Base-by-base conservation (phyloP, 2,113 vertebrate species). In the Athene cunicularia region DNA sequence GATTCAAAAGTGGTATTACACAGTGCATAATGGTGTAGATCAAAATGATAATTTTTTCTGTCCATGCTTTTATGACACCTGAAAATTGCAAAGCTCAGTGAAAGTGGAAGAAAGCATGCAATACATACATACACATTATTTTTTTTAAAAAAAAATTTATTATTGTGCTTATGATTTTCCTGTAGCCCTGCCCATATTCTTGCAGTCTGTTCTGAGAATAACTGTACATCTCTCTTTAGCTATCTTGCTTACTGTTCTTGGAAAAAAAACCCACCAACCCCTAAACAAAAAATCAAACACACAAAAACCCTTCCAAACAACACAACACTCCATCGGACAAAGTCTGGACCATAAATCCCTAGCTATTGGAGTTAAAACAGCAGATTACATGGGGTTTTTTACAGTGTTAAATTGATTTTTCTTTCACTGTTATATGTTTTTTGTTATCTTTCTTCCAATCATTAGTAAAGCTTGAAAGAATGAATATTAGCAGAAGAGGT, bases 1-100 rank as follows among this genome's bases (percentile, higher is more conserved):
- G 80, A 91, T 93, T 94, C 66, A 93, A 56, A 92, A 94, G 66
- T 10, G 1, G 4, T 49, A 59, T 93, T 87, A 88, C 90, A 77
- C 74, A 74, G 35, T 39, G 24, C 49, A 76, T 75, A 55, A 71
- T 49, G 30, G 16, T 62, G 24, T 37, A 74, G 27, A 95, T 97
- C 60, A 94, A 97, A 92, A 96, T 86, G 10, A 63, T 90, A 55
- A 50, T 92, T 87, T 94, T 97, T 88, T 88, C 80, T 98, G 84
- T 86, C 66, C 62, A 14, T 97, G 90, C 58, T 95, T 96, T 98
- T 93, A 76, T 90, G 74, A 75, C 37, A 83, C 33, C 30, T 95
- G 80, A 94, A 97, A 95, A 97, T 96, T 92, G 62, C 66, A 73
- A 80, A 93, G 45, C 70, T 97, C 76, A 62, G 11, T 84, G 30